Evolutionary conservation across 2,888 invertebrate genomes (phyloP), one percentile per base, ranked within the genome.

Genomic region (Aphodius sticticus): DNA sequence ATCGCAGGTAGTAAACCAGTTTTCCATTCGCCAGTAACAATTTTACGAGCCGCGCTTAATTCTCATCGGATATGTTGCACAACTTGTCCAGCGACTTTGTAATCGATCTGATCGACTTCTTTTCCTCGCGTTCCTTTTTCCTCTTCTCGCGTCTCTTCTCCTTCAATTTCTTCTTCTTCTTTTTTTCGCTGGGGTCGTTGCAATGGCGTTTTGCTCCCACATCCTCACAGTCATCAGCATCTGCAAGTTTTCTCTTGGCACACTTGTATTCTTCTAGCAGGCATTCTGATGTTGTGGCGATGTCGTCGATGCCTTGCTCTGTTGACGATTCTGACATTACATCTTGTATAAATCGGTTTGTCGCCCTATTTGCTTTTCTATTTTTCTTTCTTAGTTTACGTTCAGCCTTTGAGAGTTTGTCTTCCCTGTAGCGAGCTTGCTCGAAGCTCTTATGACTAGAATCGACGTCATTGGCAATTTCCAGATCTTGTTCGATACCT

Each of bases 61-160:
- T 85, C 81, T 85, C 84, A 79, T 87, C 87, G 77, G 87, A 87
- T 83, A 88, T 88, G 81, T 87, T 86, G 83, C 88, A 88, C 78
- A 86, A 82, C 77, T 84, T 83, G 78, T 87, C 86, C 53, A 88
- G 83, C 14, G 86, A 86, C 78, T 84, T 83, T 2, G 84, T 84
- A 76, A 88, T 87, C 6, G 85, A 85, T 82, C 86, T 87, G 15
- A 88, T 83, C 38, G 82, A 79, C 79, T 83, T 83, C 74, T 85
- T 83, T 16, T 79, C 70, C 69, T 81, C 84, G 84, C 77, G 84
- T 84, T 81, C 86, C 84, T 77, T 84, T 83, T 78, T 85, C 84
- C 79, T 84, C 84, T 79, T 85, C 81, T 81, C 84, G 84, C 70
- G 81, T 80, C 75, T 80, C 75, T 77, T 71, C 16, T 76, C 82